phyloP scores from a whole-genome alignment of 2,113 vertebrate species.

The Pyxicephalus adspersus region DNA sequence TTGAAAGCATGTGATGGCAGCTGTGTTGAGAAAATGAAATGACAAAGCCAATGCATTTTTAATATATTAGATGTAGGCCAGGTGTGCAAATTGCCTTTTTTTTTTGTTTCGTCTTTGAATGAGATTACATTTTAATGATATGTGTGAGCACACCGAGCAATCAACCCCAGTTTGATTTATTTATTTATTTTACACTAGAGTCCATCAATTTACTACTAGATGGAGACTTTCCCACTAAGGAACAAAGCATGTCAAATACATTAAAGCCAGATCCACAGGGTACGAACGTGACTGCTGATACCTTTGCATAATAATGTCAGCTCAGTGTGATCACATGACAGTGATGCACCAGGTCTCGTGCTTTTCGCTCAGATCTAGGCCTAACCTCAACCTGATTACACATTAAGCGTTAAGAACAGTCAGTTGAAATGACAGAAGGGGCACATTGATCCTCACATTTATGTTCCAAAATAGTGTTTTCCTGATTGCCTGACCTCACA shows the following conservation, averaged over 20 bases:
- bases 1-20: slow-evolving; percentile 7
- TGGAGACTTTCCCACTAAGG: slow-evolving; percentile 7
- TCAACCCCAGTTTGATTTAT: background rate
- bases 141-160: background rate
- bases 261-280: slow-evolving; percentile 7
- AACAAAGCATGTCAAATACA: background rate
- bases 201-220: slow-evolving; percentile 6
- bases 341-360: background rate
- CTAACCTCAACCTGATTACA: background rate
- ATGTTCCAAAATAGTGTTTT: background rate
- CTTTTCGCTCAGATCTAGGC: background rate
- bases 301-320: slow-evolving; percentile 5
- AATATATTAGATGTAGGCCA: slow-evolving; percentile 14
- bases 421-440: background rate
- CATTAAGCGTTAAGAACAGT: background rate
- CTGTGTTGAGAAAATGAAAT: background rate
- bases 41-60: slow-evolving; percentile 12
- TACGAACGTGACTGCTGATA: slow-evolving; percentile 17
- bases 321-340: background rate
- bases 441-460: background rate
- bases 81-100: slow-evolving; percentile 5
- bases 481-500: slow-evolving; percentile 2
- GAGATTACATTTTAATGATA: slow-evolving; percentile 7
- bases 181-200: slow-evolving; percentile 31
- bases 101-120: slow-evolving; percentile 15